A percentile compares a stretch with the other conserved stretches of the same genome.
phyloP scores from a whole-genome alignment of 2,113 vertebrate genomes.

The Bolborhynchus lineola region DNA sequence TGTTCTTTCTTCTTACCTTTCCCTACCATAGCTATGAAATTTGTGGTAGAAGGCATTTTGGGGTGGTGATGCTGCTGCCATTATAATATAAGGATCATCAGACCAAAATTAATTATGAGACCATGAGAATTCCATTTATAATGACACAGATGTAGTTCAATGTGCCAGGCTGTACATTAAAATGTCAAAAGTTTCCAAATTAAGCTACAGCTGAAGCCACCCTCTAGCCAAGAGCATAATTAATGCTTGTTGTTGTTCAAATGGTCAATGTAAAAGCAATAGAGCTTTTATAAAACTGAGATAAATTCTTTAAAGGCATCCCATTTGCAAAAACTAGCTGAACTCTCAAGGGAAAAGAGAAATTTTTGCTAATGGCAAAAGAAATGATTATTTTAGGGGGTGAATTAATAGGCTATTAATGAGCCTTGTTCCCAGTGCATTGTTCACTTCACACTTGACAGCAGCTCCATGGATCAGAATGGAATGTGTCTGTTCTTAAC shows the following conservation, averaged over 20 bases:
- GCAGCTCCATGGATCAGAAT: constrained; percentile 55
- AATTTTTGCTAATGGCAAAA: constrained; percentile 67
- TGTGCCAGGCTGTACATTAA: constrained; percentile 10
- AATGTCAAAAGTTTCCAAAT: constrained; percentile 50
- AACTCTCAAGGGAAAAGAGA: constrained; percentile 52
- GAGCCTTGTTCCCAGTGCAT: constrained; percentile 68
- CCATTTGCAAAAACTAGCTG: constrained; percentile 38
- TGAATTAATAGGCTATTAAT: constrained; percentile 71
- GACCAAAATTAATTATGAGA: constrained; percentile 45
- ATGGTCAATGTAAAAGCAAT: not conserved
- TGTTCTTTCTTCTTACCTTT: constrained; percentile 38
- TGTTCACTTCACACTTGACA: constrained; percentile 72
- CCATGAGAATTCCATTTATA: constrained; percentile 25
- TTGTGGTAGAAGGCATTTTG: constrained; percentile 9
- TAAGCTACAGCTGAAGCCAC: not conserved
- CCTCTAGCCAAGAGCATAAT: not conserved
- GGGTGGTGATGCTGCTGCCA: constrained; percentile 28
- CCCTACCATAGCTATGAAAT: constrained; percentile 11
- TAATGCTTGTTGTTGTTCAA: constrained; percentile 44
- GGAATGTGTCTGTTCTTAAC: constrained; percentile 65
- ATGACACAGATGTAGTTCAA: constrained; percentile 10
- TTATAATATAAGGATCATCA: constrained; percentile 19
- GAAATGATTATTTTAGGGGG: constrained; percentile 64
- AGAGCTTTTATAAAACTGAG: constrained; percentile 35
- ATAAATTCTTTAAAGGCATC: constrained; percentile 25